Evolutionary conservation across 2,797 vertebrate genomes (phyloP).

Genomic region (Enoplosus armatus): DNA sequence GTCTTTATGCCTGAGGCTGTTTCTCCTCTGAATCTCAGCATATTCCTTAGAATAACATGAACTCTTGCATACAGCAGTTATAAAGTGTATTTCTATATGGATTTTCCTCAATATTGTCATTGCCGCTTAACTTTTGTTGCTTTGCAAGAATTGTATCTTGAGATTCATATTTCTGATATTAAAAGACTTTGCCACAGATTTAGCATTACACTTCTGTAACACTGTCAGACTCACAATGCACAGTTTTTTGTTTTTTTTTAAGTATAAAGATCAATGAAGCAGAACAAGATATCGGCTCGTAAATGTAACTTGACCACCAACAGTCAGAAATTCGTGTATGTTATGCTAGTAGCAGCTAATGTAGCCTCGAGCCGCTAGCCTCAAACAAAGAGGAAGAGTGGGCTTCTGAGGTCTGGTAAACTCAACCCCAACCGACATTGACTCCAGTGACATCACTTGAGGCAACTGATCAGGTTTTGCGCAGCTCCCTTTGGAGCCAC

Average conservation of each 20-base stretch:
- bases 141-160: neutral
- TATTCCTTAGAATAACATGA: slow-evolving; percentile 29
- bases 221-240: neutral
- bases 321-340: neutral
- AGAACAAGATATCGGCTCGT: too few relatives aligned
- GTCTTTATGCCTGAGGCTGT: slow-evolving; percentile 36
- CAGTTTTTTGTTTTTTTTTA: too few relatives aligned
- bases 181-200: neutral
- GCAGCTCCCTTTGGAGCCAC: neutral
- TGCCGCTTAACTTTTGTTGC: neutral
- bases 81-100: neutral
- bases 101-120: neutral
- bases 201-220: neutral
- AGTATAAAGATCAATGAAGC: neutral
- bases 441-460: neutral
- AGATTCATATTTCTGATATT: neutral
- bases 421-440: neutral
- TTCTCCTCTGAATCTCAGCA: slow-evolving; percentile 23
- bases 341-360: neutral
- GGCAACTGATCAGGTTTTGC: neutral
- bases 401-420: too few relatives aligned
- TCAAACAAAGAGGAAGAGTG: neutral
- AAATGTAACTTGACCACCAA: neutral
- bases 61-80: neutral
- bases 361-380: neutral